Evolutionary conservation across 1,140 invertebrate species (phyloP).

Genomic region (Drosophila chauvacae): DNA sequence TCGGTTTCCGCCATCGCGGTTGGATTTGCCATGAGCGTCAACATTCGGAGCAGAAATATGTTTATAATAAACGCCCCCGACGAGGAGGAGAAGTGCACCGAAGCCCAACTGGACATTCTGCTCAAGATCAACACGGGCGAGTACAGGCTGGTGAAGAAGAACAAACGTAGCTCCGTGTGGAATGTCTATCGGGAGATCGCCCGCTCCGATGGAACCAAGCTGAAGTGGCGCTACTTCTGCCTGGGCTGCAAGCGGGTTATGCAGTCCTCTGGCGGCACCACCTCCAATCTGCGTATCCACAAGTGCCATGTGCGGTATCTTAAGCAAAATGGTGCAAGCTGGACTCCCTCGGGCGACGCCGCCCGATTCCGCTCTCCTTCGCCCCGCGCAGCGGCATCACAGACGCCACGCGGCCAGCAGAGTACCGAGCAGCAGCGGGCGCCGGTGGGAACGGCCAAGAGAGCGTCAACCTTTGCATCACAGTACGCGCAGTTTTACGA

Average conservation of each 20-base stretch:
- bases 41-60: constrained; percentile 20
- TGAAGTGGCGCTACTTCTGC: constrained; percentile 68
- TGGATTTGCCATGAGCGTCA: constrained; percentile 10
- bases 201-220: constrained; percentile 54
- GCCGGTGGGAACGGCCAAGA: background rate
- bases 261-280: constrained; percentile 71
- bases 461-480: background rate
- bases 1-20: background rate
- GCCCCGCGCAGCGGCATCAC: background rate
- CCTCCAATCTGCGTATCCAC: constrained; percentile 68
- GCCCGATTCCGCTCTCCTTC: background rate
- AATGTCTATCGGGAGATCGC: constrained; percentile 68
- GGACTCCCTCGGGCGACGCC: background rate
- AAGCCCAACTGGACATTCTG: constrained; percentile 66
- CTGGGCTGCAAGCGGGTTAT: constrained; percentile 65
- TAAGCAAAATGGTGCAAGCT: constrained; percentile 26
- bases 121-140: constrained; percentile 67
- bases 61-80: constrained; percentile 45
- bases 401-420: constrained; percentile 4
- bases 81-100: constrained; percentile 61
- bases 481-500: constrained; percentile 36
- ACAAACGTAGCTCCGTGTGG: constrained; percentile 68
- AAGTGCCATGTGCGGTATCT: constrained; percentile 66
- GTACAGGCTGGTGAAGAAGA: constrained; percentile 65
- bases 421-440: background rate